Percentiles rank a stretch among this genome's conserved stretches.
phyloP scores from a whole-genome alignment of 2,113 vertebrate species.

The Argyrosomus japonicus region DNA sequence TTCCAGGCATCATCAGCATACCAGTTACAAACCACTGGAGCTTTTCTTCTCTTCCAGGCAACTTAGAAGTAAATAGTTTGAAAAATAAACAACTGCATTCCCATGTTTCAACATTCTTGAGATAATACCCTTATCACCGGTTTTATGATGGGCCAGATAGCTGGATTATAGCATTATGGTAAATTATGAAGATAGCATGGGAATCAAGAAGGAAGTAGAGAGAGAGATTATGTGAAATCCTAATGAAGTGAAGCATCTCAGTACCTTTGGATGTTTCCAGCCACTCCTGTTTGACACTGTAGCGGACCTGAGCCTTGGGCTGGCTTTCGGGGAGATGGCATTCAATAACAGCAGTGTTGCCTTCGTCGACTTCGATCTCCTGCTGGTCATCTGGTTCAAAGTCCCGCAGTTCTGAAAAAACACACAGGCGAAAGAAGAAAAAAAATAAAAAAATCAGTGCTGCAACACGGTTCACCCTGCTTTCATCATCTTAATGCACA shows the following conservation, averaged over 20 bases:
- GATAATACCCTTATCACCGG: constrained; percentile 76
- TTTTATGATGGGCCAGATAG: constrained; percentile 70
- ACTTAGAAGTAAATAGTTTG: constrained; percentile 77
- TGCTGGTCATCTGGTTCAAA: constrained; percentile 94
- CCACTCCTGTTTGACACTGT: constrained; percentile 98
- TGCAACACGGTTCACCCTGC: constrained; percentile 11
- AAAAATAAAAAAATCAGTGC: constrained; percentile 31
- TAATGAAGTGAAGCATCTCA: constrained; percentile 5
- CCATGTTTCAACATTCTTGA: constrained; percentile 77
- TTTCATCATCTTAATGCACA: constrained; percentile 39
- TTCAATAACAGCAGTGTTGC: constrained; percentile 95
- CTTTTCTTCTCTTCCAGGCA: constrained; percentile 73
- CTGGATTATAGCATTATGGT: constrained; percentile 71
- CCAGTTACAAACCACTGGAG: constrained; percentile 74
- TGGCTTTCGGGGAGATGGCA: constrained; percentile 97
- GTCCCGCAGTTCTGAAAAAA: constrained; percentile 91
- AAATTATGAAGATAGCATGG: constrained; percentile 67
- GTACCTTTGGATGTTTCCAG: constrained; percentile 95
- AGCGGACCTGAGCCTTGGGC: constrained; percentile 97
- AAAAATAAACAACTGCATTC: constrained; percentile 81
- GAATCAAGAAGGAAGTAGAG: constrained; percentile 40
- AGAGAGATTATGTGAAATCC: not conserved
- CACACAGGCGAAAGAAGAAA: not conserved
- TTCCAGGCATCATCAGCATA: constrained; percentile 79
- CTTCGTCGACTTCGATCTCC: constrained; percentile 97